Evolutionary conservation across 2,888 invertebrate genomes (phyloP).

Genomic region (Catocala nupta): DNA sequence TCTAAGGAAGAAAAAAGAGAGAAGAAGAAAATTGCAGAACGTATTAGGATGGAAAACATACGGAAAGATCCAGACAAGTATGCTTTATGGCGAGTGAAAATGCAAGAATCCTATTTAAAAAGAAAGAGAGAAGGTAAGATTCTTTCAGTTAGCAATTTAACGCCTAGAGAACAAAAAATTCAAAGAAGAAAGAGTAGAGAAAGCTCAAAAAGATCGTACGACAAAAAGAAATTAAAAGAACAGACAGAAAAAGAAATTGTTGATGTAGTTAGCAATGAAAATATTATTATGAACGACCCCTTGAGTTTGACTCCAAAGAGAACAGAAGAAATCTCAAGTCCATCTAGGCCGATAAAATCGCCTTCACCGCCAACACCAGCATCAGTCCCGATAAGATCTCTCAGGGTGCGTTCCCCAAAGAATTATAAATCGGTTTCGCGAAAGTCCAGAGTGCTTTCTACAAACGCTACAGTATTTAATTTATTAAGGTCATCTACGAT

Average conservation of each 20-base stretch:
- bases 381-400: slow-evolving; percentile 11
- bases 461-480: slow-evolving; percentile 5
- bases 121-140: slow-evolving; percentile 16
- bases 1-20: slow-evolving; percentile 16
- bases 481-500: slow-evolving; percentile 11
- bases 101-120: slow-evolving; percentile 15
- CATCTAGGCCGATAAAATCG: slow-evolving; percentile 11
- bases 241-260: neutral
- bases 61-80: too few relatives aligned
- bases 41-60: slow-evolving; percentile 20
- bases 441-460: neutral
- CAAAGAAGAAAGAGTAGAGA: slow-evolving; percentile 9
- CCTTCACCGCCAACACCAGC: slow-evolving; percentile 12
- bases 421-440: neutral
- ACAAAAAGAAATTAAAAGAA: neutral
- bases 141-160: slow-evolving; percentile 10
- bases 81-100: slow-evolving; percentile 14
- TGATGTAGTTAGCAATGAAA: slow-evolving; percentile 4
- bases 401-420: slow-evolving; percentile 7
- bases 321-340: slow-evolving; percentile 9
- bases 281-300: slow-evolving; percentile 10
- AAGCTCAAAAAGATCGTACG: neutral
- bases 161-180: slow-evolving; percentile 12
- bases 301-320: slow-evolving; percentile 11
- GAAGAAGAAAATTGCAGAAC: slow-evolving; percentile 15